Evolutionary conservation across 2,888 invertebrate species (phyloP).

Genomic region (Linnaemya tessellans): DNA sequence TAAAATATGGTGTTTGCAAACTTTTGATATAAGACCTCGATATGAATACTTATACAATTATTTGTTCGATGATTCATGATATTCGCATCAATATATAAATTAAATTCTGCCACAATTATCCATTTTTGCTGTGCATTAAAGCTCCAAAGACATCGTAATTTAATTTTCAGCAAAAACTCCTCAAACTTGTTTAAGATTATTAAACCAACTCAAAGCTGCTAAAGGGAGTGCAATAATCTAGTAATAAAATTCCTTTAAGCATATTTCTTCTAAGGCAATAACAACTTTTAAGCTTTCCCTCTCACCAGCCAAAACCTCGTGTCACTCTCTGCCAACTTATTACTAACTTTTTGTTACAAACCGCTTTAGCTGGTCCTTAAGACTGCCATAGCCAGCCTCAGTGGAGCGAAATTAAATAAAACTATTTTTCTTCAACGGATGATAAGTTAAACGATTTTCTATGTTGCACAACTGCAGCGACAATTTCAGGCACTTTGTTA

Average conservation of each 20-base stretch:
- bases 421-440: constrained; percentile 42
- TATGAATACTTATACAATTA: too few species aligned
- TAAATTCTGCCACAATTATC: background rate
- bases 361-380: constrained; percentile 11
- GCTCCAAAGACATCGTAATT: background rate
- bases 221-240: background rate
- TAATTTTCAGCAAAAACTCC: constrained; percentile 5
- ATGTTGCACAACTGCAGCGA: constrained; percentile 29
- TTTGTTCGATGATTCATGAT: too few species aligned
- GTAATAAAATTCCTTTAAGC: background rate
- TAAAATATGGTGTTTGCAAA: too few species aligned
- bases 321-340: too few species aligned
- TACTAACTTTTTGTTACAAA: background rate
- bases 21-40: too few species aligned
- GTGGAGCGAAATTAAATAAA: background rate
- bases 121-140: background rate
- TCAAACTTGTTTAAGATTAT: constrained; percentile 13
- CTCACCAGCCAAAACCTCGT: background rate
- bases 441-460: constrained; percentile 62
- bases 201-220: background rate
- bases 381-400: background rate
- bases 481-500: constrained; percentile 15
- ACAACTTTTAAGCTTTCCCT: constrained; percentile 11
- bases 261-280: constrained; percentile 19
- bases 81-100: background rate